These are phyloP conservation scores for Microtus ochrogaster DNA, from an alignment of 2,113 vertebrate genomes.

Conservation along the genomic window DNA sequence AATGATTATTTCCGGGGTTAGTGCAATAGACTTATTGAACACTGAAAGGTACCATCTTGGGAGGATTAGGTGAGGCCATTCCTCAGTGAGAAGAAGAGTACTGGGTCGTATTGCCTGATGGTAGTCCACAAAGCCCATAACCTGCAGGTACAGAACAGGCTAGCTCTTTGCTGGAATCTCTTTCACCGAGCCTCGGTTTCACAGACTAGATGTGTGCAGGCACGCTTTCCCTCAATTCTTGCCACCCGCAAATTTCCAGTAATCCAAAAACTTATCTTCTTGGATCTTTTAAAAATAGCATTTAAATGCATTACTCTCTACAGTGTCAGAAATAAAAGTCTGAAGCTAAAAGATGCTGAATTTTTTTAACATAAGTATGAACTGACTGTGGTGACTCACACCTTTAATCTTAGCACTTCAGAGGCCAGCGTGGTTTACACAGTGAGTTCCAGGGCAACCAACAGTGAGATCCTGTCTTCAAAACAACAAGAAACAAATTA, in stretches of 20 bases:
- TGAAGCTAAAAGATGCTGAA: neutral
- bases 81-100: neutral
- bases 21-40: neutral
- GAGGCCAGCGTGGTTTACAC: neutral
- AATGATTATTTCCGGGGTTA: neutral
- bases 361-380: neutral
- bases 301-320: neutral
- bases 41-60: neutral
- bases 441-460: neutral
- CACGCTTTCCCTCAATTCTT: neutral
- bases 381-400: neutral
- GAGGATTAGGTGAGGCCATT: neutral
- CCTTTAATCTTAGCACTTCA: neutral
- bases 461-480: neutral
- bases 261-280: slow-evolving; percentile 37
- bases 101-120: rapidly evolving
- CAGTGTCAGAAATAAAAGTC: slow-evolving; percentile 1
- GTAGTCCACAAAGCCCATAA: neutral
- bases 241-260: neutral
- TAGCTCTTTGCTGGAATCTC: neutral
- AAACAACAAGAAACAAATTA: neutral
- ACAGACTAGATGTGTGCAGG: neutral
- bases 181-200: neutral
- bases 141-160: neutral
- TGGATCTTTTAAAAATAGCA: neutral